phyloP scores from a whole-genome alignment of 2,797 vertebrate genomes.

The Lepilemur ruficaudatus region DNA sequence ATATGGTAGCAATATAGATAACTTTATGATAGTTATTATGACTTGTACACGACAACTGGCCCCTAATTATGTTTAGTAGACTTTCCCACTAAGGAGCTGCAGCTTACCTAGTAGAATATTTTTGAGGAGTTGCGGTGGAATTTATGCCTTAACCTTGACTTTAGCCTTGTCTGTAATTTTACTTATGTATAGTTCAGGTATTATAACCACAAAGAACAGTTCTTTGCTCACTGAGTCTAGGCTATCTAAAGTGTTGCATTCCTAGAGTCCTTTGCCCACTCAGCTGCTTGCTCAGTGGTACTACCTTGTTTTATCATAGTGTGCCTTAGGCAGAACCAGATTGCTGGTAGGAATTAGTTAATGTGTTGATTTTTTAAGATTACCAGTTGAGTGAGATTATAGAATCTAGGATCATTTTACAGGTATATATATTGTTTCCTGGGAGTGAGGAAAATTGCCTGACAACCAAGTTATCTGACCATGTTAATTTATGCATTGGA shows the following conservation, averaged over 20 bases:
- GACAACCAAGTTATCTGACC: not conserved
- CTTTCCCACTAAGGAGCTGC: not conserved
- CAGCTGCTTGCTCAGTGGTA: not conserved
- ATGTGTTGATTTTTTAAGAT: not conserved
- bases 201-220: not conserved
- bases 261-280: not conserved
- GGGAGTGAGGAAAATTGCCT: not conserved
- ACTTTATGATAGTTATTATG: not conserved
- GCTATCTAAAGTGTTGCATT: not conserved
- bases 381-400: not conserved
- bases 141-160: not conserved
- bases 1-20: constrained; percentile 40
- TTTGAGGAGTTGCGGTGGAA: not conserved
- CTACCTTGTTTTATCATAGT: constrained; percentile 32
- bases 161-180: not conserved
- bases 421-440: constrained; percentile 2
- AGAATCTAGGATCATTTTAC: not conserved
- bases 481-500: constrained; percentile 7
- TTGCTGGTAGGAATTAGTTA: not conserved
- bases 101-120: not conserved
- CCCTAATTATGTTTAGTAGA: constrained; percentile 13
- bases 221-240: not conserved
- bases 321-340: not conserved
- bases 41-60: not conserved
- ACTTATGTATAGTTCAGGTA: not conserved